phyloP scores from a whole-genome alignment of 2,113 vertebrate species.

The Poeciliopsis prolifica region DNA sequence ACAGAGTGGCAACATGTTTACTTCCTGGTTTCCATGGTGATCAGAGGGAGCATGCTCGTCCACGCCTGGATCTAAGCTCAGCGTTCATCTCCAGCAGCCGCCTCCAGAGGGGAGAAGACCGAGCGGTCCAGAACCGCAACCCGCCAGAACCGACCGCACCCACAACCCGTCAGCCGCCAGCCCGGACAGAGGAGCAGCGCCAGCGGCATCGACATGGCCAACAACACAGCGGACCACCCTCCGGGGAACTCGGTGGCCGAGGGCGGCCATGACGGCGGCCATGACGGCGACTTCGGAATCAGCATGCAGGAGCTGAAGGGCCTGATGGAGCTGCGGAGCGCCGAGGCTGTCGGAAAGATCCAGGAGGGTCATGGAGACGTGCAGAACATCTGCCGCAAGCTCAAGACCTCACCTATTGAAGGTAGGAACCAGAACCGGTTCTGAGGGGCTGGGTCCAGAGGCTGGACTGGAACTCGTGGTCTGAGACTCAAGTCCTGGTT shows the following conservation, averaged over 20 bases:
- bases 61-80: slow-evolving; percentile 74
- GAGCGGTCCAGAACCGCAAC: slow-evolving; percentile 46
- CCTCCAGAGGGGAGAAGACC: slow-evolving; percentile 44
- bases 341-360: slow-evolving; percentile 86
- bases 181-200: slow-evolving; percentile 21
- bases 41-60: slow-evolving; percentile 74
- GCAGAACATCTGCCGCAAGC: slow-evolving; percentile 85
- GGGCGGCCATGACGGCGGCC: slow-evolving; percentile 85
- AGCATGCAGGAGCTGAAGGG: slow-evolving; percentile 84
- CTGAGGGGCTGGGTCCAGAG: too few species aligned
- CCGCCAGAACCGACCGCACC: background rate
- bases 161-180: background rate
- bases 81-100: background rate
- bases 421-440: slow-evolving; percentile 77
- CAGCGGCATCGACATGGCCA: slow-evolving; percentile 80
- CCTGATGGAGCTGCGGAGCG: slow-evolving; percentile 91
- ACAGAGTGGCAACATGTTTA: slow-evolving; percentile 74
- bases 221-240: slow-evolving; percentile 88
- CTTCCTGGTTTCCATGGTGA: slow-evolving; percentile 79
- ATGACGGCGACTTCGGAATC: slow-evolving; percentile 91
- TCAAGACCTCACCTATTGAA: slow-evolving; percentile 93
- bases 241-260: slow-evolving; percentile 87
- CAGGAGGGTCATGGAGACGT: slow-evolving; percentile 83
- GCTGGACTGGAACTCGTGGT: background rate
- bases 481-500: background rate